A percentile compares a stretch with the other conserved stretches of the same genome.
These are phyloP conservation scores for Heliconius eleuchia DNA, from an alignment of 1,140 invertebrate species.

Conservation along the genomic window DNA sequence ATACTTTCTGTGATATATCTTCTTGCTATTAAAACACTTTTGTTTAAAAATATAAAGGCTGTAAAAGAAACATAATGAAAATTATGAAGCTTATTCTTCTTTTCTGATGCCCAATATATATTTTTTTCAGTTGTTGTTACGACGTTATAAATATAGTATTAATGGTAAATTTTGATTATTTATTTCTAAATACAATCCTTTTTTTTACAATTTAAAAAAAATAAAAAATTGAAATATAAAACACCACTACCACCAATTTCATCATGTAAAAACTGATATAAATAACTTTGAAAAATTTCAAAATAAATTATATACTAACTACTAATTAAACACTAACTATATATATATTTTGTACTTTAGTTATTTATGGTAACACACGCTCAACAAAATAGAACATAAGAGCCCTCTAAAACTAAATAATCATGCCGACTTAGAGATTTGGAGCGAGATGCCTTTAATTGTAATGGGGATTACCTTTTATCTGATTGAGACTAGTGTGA, in stretches of 20 bases:
- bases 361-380: neutral
- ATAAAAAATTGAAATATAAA: too few relatives aligned
- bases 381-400: neutral
- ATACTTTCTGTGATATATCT: constrained; percentile 8
- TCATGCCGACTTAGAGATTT: constrained; percentile 31
- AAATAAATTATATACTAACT: neutral
- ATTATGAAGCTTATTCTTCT: neutral
- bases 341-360: too few relatives aligned
- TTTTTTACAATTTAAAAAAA: too few relatives aligned
- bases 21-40: constrained; percentile 12
- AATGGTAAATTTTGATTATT: too few relatives aligned
- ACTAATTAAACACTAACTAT: too few relatives aligned
- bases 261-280: neutral
- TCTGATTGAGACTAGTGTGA: constrained; percentile 66
- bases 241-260: too few relatives aligned
- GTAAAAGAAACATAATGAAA: neutral
- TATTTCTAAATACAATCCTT: too few relatives aligned
- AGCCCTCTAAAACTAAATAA: constrained; percentile 23
- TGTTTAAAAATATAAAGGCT: constrained; percentile 3
- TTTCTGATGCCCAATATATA: neutral
- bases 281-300: neutral
- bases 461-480: constrained; percentile 74
- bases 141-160: too few relatives aligned
- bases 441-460: constrained; percentile 64
- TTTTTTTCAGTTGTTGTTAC: neutral